Evolutionary conservation across 2,888 invertebrate genomes (phyloP), one percentile per base, ranked within the genome.

Genomic region (Cosmia trapezina): DNA sequence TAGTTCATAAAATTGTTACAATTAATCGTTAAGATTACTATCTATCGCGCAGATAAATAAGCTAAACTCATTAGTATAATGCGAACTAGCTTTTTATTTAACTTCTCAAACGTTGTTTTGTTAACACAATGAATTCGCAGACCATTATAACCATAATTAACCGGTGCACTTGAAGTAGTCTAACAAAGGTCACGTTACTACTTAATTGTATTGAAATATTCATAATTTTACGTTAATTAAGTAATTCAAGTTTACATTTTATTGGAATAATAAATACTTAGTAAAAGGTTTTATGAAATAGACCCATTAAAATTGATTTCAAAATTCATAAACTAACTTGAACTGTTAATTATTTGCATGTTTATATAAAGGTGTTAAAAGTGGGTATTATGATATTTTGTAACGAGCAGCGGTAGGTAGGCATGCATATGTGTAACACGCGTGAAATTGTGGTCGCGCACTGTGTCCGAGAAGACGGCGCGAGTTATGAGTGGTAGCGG

Each of bases 11-110:
- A 80, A 76, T 56, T 28, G 59, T 51, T 69, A 73, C 70, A 83
- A 80, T 83, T 73, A 76, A 85, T 66, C 70, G 56, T 76, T 80
- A 68, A 83, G 86, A 84, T 84, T 49, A 56, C 9, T 64, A 70
- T 80, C 9, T 64, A 70, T 80, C 79, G 22, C 19, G 14, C 14
- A 33, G 53, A 85, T 73, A 79, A 73, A 54, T 73, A 66, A 78
- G 12, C 57, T 54, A 45, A 62, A 73, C 37, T 62, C 45, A 69
- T 80, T 76, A 77, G 57, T 47, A 45, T 78, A 64, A 69, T 67
- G 62, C 43, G 71, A 70, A 70, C 53, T 61, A 54, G 28, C 68
- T 47, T 73, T 79, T 63, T 75, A 65, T 74, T 73, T 61, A 75
- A 63, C 62, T 74, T 69, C 53, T 54, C 41, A 70, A 74, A 73